Base-by-base conservation (phyloP, 1,140 invertebrate species). In the Hyposmocoma kahamanoa region DNA sequence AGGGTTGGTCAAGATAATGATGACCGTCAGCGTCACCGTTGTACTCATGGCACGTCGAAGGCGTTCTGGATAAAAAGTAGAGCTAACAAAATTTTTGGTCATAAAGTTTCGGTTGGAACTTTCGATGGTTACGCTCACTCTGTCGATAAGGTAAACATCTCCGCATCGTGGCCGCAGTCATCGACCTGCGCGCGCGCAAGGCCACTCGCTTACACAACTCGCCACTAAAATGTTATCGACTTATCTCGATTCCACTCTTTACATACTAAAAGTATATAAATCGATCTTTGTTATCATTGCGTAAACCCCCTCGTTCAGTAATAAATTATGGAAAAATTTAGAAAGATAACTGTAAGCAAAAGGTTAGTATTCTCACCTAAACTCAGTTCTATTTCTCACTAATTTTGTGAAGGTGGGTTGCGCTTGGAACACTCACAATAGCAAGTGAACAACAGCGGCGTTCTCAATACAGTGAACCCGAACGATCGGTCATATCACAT, bases 391-490 rank as follows among this genome's bases (percentile, higher is more conserved):
- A 36, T 46, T 18, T 36, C 32, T 15, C 18, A n/a, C 20, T 54
- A 71, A 66, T 74, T 67, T 67, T 69, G 52, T 36, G 72, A 78
- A 76, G 69, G 64, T 38, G 42, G 53, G 53, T 68, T 72, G 77
- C 78, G 75, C 79, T 76, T 79, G 71, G 65, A 78, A 63, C 55
- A 67, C 71, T 36, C 46, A 70, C 71, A 78, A 74, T 72, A 59
- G 70, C 59, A 52, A 67, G 47, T 67, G 59, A 75, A 64, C 51
- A 62, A 55, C 39, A 22, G 47, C 64, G 59, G 64, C 69, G 73
- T 80, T 79, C 73, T 72, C 69, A 71, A 83, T 81, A 72, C 70
- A 53, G 68, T 79, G 77, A 81, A 80, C 75, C 72, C 72, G 63
- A 50, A 47, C 65, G 70, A 66, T 65, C 76, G 74, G 64, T 68